Percentiles rank a stretch among this genome's conserved stretches.
phyloP scores from a whole-genome alignment of 2,797 vertebrate genomes.

The Ctenosaura bakeri region DNA sequence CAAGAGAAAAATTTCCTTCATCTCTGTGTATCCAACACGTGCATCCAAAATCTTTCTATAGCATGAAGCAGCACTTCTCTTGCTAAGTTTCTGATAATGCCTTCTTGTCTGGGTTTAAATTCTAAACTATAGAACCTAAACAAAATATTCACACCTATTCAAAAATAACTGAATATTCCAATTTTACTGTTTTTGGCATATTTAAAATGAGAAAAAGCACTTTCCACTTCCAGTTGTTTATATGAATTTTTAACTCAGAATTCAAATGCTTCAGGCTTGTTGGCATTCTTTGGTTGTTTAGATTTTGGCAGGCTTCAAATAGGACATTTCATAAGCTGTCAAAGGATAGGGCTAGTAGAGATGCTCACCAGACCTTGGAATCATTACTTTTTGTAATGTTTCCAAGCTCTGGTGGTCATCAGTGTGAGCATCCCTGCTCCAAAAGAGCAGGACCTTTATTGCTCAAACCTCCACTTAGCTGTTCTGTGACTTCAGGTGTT shows the following conservation, averaged over 20 bases:
- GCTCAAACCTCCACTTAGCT: neutral
- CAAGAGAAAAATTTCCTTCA: conserved; percentile 47
- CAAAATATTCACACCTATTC: neutral
- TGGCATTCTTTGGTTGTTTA: neutral
- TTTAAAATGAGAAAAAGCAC: neutral
- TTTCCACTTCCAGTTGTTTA: neutral
- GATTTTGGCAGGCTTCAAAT: neutral
- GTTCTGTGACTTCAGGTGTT: too few species aligned
- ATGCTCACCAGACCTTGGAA: neutral
- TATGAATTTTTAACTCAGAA: neutral
- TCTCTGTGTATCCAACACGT: conserved; percentile 21
- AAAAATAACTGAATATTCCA: neutral
- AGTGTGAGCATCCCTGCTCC: neutral
- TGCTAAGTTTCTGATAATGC: neutral
- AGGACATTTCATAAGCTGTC: neutral
- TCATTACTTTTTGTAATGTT: too few species aligned
- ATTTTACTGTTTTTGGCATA: neutral
- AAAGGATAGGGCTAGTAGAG: neutral
- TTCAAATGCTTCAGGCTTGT: neutral
- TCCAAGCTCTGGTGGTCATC: neutral
- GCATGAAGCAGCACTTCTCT: conserved; percentile 24
- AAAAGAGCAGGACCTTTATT: neutral
- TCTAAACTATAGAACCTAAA: neutral
- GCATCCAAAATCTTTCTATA: conserved; percentile 39
- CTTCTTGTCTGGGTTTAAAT: neutral